These are phyloP conservation scores for Phasia obesa DNA, from an alignment of 2,888 invertebrate species.

Conservation along the genomic window DNA sequence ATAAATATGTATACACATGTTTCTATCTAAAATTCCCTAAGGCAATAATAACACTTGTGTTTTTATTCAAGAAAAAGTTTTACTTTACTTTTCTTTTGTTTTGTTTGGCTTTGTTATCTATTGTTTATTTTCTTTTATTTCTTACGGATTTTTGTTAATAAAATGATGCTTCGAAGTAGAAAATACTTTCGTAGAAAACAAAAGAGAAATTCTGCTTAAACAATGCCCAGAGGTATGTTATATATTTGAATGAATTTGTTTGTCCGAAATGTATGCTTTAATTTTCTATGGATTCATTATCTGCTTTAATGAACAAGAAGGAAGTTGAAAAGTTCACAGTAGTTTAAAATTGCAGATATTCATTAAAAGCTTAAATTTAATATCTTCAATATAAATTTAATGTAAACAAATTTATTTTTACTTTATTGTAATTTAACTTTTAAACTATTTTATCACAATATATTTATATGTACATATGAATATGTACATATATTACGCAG, in stretches of 20 bases:
- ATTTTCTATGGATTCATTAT: slow-evolving; percentile 23
- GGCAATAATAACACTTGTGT: slow-evolving; percentile 53
- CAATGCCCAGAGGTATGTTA: slow-evolving; percentile 30
- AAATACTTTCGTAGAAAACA: slow-evolving; percentile 31
- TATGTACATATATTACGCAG: too few species aligned
- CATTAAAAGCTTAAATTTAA: background rate
- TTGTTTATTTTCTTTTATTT: slow-evolving; percentile 48
- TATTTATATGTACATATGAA: too few species aligned
- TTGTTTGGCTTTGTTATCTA: slow-evolving; percentile 32
- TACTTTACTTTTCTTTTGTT: slow-evolving; percentile 2
- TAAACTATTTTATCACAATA: too few species aligned
- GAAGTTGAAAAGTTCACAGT: slow-evolving; percentile 31
- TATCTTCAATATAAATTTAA: background rate
- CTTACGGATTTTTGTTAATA: slow-evolving; percentile 48
- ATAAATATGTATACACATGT: background rate
- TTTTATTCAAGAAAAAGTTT: slow-evolving; percentile 15
- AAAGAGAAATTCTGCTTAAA: background rate
- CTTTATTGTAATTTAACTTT: too few species aligned
- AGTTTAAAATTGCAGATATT: slow-evolving; percentile 19
- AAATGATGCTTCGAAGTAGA: slow-evolving; percentile 38
- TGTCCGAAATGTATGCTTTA: slow-evolving; percentile 24
- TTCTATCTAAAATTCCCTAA: slow-evolving; percentile 37
- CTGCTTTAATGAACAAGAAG: slow-evolving; percentile 23
- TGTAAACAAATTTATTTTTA: too few species aligned
- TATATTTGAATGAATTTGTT: background rate